phyloP scores from a whole-genome alignment of 2,113 vertebrate species.

The Pungitius pungitius region DNA sequence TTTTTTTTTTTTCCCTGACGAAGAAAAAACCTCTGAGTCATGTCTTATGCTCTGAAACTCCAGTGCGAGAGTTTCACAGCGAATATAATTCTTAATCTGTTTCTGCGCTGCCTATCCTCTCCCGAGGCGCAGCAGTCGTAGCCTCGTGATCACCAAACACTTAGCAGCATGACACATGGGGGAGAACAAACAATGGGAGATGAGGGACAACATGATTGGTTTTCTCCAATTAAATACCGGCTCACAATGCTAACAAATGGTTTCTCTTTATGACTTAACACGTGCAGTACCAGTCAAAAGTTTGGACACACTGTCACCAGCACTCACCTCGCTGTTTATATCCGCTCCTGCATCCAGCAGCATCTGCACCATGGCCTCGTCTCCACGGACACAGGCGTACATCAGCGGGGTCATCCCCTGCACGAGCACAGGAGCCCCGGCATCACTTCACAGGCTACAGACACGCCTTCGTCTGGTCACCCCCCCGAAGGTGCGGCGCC shows the following conservation, averaged over 20 bases:
- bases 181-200: slow-evolving; percentile 22
- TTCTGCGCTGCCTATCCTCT: background rate
- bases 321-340: slow-evolving; percentile 96
- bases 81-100: background rate
- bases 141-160: slow-evolving; percentile 53
- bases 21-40: slow-evolving; percentile 23
- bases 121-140: background rate
- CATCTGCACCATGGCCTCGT: slow-evolving; percentile 99
- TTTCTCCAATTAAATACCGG: slow-evolving; percentile 25
- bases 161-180: slow-evolving; percentile 18
- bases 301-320: background rate
- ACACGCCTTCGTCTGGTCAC: background rate
- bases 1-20: slow-evolving; percentile 1
- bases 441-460: background rate
- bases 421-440: background rate
- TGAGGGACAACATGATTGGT: slow-evolving; percentile 20
- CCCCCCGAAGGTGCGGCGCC: background rate
- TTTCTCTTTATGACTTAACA: background rate
- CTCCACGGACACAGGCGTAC: slow-evolving; percentile 97
- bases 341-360: slow-evolving; percentile 97
- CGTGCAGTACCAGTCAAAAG: background rate
- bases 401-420: slow-evolving; percentile 99
- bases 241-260: background rate
- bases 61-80: slow-evolving; percentile 3
- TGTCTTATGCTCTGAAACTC: slow-evolving; percentile 7